These are phyloP conservation scores for Steromphala cineraria DNA, from an alignment of 2,888 invertebrate species.

Conservation along the genomic window DNA sequence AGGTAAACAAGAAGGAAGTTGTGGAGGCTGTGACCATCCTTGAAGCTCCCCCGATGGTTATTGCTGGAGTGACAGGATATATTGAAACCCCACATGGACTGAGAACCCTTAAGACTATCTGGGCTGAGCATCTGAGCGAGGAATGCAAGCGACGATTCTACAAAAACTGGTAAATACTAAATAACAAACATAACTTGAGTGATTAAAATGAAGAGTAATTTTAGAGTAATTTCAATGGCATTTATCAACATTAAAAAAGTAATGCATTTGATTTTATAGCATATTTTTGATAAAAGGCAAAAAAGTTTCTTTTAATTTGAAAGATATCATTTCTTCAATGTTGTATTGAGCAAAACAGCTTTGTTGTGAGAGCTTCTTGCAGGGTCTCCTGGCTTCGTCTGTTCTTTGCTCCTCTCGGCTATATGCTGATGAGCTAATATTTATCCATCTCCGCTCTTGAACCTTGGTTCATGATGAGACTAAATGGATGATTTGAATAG, in stretches of 20 bases:
- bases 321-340: no score
- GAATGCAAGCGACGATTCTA: constrained; percentile 99
- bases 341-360: background rate
- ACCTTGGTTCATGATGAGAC: constrained; percentile 45
- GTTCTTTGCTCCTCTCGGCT: constrained; percentile 46
- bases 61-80: constrained; percentile 98
- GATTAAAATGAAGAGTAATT: no score
- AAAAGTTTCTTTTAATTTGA: no score
- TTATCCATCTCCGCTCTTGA: constrained; percentile 36
- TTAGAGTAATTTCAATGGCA: no score
- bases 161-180: constrained; percentile 98
- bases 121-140: constrained; percentile 99
- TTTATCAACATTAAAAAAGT: no score
- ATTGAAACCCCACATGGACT: constrained; percentile 99
- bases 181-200: no score
- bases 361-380: constrained; percentile 8
- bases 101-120: constrained; percentile 94
- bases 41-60: constrained; percentile 98
- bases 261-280: background rate
- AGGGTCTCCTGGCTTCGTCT: constrained; percentile 29
- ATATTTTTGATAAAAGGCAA: background rate
- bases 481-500: constrained; percentile 77
- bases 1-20: constrained; percentile 99
- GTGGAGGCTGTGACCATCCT: constrained; percentile 99
- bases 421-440: constrained; percentile 36